Base-by-base conservation (phyloP, 2,888 invertebrate species). In the Athalia rosae region DNA sequence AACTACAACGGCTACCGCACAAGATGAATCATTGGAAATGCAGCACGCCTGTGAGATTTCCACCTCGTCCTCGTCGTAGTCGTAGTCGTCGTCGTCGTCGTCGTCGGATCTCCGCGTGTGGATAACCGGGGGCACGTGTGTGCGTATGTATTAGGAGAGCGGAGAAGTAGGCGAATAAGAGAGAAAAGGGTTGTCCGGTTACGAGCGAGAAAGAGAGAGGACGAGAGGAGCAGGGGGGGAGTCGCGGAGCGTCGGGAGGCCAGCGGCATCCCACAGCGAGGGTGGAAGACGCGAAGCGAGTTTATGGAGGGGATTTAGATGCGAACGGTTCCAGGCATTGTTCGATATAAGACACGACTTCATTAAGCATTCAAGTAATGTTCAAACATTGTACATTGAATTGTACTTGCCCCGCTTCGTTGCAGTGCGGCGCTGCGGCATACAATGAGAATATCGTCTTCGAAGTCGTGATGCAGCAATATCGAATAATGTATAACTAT, bases 291-390 rank as follows among this genome's bases (percentile, higher is more conserved):
- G 79, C 64, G 76, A 80, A 79, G 82, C 81, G 80, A 83, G 82
- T 80, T 85, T 86, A 82, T 82, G 81, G 82, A 81, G 81, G 83
- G 84, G 86, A 86, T 85, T 86, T 83, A 85, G 85, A 86, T 86
- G 83, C 84, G 84, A 84, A 84, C 81, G 80, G 81, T 83, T 85
- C 79, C 79, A 82, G 80, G 84, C 86, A 87, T 88, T 88, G 87
- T 87, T 88, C 86, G 86, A 85, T 85, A 86, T 85, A 86, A 86
- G 86, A 86, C 85, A 86, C 85, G 86, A 87, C 87, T 88, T 88
- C 87, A 87, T 88, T 88, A 87, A 85, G 87, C 85, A 88, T 88
- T 87, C 87, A 83, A 87, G 86, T 85, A 88, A 87, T 86, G 87
- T 84, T 85, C 86, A 84, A 84, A 87, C 86, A 85, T 84, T 83